A percentile compares a stretch with the other conserved stretches of the same genome.
Conservation (phyloP, 2,888 invertebrate species). For the Epinotia brunnichana region DNA sequence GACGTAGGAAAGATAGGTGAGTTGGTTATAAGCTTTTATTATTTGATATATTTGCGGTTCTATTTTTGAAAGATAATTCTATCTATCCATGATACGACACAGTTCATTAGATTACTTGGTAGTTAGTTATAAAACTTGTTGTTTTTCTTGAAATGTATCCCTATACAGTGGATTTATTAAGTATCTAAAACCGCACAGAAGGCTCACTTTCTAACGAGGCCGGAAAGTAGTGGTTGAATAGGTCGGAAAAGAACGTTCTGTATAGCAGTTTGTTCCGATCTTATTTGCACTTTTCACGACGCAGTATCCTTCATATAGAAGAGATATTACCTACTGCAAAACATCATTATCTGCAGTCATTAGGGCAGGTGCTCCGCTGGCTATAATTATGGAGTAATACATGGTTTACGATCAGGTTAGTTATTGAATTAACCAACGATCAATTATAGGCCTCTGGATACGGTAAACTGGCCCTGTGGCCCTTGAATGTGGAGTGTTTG, state of each 20-base stretch:
- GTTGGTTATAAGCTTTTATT: not conserved
- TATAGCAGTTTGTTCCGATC: too few relatives aligned
- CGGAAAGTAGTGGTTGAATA: too few relatives aligned
- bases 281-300: not conserved
- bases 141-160: too few relatives aligned
- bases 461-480: slow-evolving; percentile 8
- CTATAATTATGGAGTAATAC: slow-evolving; percentile 37
- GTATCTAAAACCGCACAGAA: too few relatives aligned
- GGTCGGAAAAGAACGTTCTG: too few relatives aligned
- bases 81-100: too few relatives aligned
- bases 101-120: too few relatives aligned
- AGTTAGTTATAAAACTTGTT: too few relatives aligned
- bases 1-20: not conserved
- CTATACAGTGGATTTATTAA: too few relatives aligned
- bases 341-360: slow-evolving; percentile 31
- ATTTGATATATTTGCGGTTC: too few relatives aligned
- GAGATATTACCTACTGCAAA: slow-evolving; percentile 11
- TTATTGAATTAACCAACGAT: slow-evolving; percentile 39
- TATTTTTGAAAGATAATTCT: too few relatives aligned
- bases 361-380: slow-evolving; percentile 34
- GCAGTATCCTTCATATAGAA: not conserved
- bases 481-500: not conserved
- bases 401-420: slow-evolving; percentile 22
- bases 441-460: slow-evolving; percentile 15
- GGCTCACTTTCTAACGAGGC: too few relatives aligned